These are phyloP conservation scores for Lytechinus variegatus DNA, from an alignment of 35 echinoderm and acorn worm species.

Conservation along the genomic window DNA sequence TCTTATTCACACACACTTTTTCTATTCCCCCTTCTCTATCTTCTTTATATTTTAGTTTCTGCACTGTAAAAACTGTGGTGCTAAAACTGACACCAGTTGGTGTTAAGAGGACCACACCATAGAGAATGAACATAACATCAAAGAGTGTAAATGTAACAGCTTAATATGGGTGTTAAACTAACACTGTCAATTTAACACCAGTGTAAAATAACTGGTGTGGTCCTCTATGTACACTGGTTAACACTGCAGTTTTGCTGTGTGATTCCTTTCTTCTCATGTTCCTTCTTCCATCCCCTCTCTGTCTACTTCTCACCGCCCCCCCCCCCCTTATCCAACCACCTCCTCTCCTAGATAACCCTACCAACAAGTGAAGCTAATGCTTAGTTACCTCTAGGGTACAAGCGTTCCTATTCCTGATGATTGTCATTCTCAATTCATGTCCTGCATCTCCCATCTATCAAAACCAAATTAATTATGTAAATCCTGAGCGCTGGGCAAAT, in stretches of 20 bases:
- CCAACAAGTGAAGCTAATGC: not conserved
- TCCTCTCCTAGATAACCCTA: not conserved
- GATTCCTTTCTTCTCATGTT: not conserved
- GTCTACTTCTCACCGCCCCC: not conserved
- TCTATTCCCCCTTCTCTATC: too few species aligned
- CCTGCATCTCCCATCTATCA: not conserved
- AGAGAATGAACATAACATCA: too few species aligned
- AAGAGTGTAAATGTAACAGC: too few species aligned
- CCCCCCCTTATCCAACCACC: not conserved
- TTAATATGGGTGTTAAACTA: too few species aligned
- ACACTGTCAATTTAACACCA: too few species aligned
- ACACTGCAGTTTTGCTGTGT: not conserved
- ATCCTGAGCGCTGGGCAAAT: not conserved
- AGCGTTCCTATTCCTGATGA: not conserved
- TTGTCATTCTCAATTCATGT: not conserved
- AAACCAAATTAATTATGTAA: conserved; percentile 15
- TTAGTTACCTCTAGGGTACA: not conserved
- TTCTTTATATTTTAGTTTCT: too few species aligned
- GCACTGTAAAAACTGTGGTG: too few species aligned
- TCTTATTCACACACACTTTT: too few species aligned
- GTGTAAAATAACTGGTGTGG: too few species aligned
- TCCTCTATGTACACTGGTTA: too few species aligned
- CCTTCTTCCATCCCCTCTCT: not conserved
- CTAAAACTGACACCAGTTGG: too few species aligned
- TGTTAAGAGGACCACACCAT: too few species aligned